These are phyloP conservation scores for Alloplasta piceator DNA, from an alignment of 2,888 invertebrate genomes.

Conservation along the genomic window DNA sequence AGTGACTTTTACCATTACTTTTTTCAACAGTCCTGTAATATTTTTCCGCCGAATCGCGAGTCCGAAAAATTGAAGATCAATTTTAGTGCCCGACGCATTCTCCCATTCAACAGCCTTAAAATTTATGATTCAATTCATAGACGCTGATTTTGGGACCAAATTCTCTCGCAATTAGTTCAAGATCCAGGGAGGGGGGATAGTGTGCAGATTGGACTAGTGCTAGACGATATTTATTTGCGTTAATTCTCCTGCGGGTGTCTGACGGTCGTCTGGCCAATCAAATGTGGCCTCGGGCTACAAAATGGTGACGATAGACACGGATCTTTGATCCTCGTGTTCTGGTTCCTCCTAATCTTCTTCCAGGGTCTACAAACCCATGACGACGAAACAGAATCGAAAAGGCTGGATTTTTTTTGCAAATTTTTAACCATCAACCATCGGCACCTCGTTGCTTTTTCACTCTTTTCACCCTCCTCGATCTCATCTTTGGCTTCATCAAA, in stretches of 20 bases:
- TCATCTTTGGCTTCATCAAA: background rate
- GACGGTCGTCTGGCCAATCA: constrained; percentile 76
- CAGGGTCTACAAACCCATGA: too few relatives aligned
- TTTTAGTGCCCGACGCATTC: too few relatives aligned
- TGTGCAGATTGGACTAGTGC: constrained; percentile 14
- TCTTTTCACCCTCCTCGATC: constrained; percentile 6
- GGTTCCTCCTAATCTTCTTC: background rate
- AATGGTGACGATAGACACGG: constrained; percentile 60
- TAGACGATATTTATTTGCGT: constrained; percentile 70
- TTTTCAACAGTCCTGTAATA: too few relatives aligned
- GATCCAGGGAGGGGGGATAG: constrained; percentile 48
- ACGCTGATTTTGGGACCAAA: constrained; percentile 46
- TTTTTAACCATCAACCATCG: too few relatives aligned
- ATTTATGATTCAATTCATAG: too few relatives aligned
- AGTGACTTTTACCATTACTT: too few relatives aligned
- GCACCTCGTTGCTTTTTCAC: constrained; percentile 62
- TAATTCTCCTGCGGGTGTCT: constrained; percentile 62
- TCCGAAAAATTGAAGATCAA: too few relatives aligned
- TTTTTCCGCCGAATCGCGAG: too few relatives aligned
- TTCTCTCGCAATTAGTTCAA: constrained; percentile 73
- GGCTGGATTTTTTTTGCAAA: too few relatives aligned
- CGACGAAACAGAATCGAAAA: too few relatives aligned
- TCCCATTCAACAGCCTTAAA: too few relatives aligned
- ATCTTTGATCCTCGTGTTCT: constrained; percentile 19
- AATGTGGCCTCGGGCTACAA: constrained; percentile 77